These are phyloP conservation scores for Callocephalon fimbriatum DNA, from an alignment of 2,113 vertebrate genomes.

Conservation along the genomic window DNA sequence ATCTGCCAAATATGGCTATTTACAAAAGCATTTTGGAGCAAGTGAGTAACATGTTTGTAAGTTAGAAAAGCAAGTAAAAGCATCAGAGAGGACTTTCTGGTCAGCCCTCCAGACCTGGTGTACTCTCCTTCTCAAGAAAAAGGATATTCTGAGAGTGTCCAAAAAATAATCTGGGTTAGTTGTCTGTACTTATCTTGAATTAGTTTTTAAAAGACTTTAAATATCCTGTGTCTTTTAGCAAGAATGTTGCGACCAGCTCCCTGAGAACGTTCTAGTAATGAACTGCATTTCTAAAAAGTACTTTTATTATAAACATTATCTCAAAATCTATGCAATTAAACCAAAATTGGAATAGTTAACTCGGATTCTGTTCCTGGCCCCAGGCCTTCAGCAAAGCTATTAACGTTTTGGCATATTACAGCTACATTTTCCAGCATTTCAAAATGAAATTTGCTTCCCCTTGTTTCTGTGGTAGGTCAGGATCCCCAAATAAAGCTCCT, in stretches of 20 bases:
- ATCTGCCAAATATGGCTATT: background rate
- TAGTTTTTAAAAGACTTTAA: background rate
- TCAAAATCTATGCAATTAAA: constrained; percentile 10
- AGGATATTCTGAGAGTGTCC: background rate
- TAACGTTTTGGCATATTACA: background rate
- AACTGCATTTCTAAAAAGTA: background rate
- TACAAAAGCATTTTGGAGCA: background rate
- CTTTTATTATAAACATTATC: background rate
- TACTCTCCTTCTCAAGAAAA: background rate
- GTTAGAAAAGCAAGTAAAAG: background rate
- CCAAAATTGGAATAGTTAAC: background rate
- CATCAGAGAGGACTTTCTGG: background rate
- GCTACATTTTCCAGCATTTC: background rate
- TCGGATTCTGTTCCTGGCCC: background rate
- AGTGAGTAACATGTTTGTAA: background rate
- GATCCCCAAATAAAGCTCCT: background rate
- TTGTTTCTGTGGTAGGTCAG: background rate
- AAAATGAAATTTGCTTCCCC: background rate
- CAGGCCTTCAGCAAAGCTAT: background rate
- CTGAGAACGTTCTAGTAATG: background rate
- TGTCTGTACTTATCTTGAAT: background rate
- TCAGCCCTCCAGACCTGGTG: background rate
- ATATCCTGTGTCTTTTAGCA: background rate
- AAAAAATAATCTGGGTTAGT: background rate
- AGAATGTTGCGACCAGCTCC: background rate